Evolutionary conservation across 2,113 vertebrate species (phyloP), one percentile per base, ranked within the genome.

Genomic region (Dendrocopos noguchii): DNA sequence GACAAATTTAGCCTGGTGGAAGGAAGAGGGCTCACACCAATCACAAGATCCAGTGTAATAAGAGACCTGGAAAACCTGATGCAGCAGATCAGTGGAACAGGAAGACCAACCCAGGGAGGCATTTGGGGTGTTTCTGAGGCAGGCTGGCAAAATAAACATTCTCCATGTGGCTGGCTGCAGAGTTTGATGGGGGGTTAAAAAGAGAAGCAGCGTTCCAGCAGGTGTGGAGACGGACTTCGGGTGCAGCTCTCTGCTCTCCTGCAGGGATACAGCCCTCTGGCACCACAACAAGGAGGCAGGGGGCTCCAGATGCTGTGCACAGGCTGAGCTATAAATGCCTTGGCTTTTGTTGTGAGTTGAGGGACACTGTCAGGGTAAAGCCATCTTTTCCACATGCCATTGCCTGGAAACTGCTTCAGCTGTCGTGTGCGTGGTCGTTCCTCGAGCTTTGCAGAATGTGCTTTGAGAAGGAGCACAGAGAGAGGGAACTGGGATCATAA

Each of bases 1-100:
- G 68, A 78, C 85, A 93, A 92, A 96, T 91, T 92, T 91, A 94
- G 84, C 87, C 50, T 29, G 59, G 66, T n/a, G 83, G 42, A 83
- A 91, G 85, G 92, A n/a, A 25, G 44, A 55, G 59, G 81, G 47
- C 72, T 85, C 93, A 61, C 75, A 28, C 66, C 71, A 60, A 94
- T 93, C 82, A 94, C 61, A 63, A 84, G 91, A 57, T 76, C 83
- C 66, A 16, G 0, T 88, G 74, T 92, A 91, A 91, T 65, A 44
- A 66, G 84, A 94, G 82, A 94, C 73, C 56, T 50, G 88, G 87
- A 88, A 95, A 95, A 90, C 87, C 70, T 91, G 90, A 87, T 91
- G 89, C 76, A 80, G 84, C 81, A 76, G 16, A 68, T 60, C 10
- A 63, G 52, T 25, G 60, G 63, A 84, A 61, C 8, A 44, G 84